Evolutionary conservation across 1,140 invertebrate species (phyloP), one percentile per base, ranked within the genome.

Genomic region (Glossosoma conforme): DNA sequence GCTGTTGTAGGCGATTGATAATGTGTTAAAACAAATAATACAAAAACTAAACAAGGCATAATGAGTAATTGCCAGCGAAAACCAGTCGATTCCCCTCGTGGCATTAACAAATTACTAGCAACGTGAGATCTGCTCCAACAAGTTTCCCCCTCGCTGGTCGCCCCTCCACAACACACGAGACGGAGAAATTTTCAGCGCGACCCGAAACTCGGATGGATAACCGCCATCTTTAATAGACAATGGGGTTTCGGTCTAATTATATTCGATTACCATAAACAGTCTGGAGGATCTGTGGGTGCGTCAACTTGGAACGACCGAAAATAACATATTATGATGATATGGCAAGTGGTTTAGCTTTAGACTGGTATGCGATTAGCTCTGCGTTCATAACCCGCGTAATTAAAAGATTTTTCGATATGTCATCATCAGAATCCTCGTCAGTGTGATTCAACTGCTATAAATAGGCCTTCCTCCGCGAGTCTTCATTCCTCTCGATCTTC

Each of bases 1-100:
- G n/a, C n/a, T n/a, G n/a, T n/a, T n/a, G n/a, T n/a, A n/a, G n/a
- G n/a, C n/a, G n/a, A n/a, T n/a, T n/a, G n/a, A n/a, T n/a, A n/a
- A n/a, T n/a, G n/a, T n/a, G n/a, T n/a, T n/a, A n/a, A n/a, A n/a
- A n/a, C n/a, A n/a, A n/a, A n/a, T n/a, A n/a, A n/a, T n/a, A n/a
- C n/a, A 33, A 33, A 33, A 33, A 33, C 32, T 33, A 33, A 33
- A 11, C 32, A 33, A 3, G 32, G 32, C 32, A 33, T 33, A 33
- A 28, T 52, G 50, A 52, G 42, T 52, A 28, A 52, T 52, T 44
- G 50, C 50, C 50, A 40, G 50, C 48, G 40, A 51, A 51, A 51
- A 44, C 25, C 41, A 32, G 50, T 45, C 50, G 43, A 52, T 52
- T 42, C 15, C 33, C 24, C 15, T n/a, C 18, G 6, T 50, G 47